These are phyloP conservation scores for Neoascia interrupta DNA, from an alignment of 2,888 invertebrate genomes.

Conservation along the genomic window DNA sequence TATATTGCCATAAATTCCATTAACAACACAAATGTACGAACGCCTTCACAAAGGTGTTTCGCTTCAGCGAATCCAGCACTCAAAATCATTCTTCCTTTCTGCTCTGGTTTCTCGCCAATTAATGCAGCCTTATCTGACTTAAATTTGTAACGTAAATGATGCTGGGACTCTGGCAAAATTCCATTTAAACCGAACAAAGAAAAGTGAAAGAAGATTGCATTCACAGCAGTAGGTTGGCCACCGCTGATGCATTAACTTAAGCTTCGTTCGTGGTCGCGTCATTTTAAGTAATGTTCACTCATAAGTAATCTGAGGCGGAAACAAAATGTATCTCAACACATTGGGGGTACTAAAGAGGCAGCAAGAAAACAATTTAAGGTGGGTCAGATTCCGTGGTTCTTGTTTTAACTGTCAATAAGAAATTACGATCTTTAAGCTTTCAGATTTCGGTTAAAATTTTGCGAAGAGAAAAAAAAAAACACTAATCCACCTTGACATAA, in stretches of 20 bases:
- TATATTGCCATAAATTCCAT: no score
- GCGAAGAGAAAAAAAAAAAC: background rate
- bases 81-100: background rate
- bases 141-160: slow-evolving; percentile 14
- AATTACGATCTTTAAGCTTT: slow-evolving; percentile 20
- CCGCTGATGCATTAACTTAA: slow-evolving; percentile 27
- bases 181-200: slow-evolving; percentile 31
- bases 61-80: background rate
- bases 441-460: background rate
- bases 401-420: slow-evolving; percentile 10
- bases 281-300: slow-evolving; percentile 30
- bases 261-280: slow-evolving; percentile 28
- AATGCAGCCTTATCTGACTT: slow-evolving; percentile 11
- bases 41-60: background rate
- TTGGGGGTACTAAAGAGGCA: background rate
- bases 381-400: slow-evolving; percentile 3
- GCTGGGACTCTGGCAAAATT: slow-evolving; percentile 11
- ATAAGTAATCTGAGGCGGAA: slow-evolving; percentile 15
- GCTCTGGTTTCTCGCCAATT: background rate
- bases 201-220: background rate
- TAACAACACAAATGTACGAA: no score
- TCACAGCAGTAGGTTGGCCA: slow-evolving; percentile 5
- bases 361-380: slow-evolving; percentile 11
- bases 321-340: slow-evolving; percentile 8
- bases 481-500: slow-evolving; percentile 10